Base-by-base conservation (phyloP, 1,140 invertebrate genomes). In the Dendroctonus valens region DNA sequence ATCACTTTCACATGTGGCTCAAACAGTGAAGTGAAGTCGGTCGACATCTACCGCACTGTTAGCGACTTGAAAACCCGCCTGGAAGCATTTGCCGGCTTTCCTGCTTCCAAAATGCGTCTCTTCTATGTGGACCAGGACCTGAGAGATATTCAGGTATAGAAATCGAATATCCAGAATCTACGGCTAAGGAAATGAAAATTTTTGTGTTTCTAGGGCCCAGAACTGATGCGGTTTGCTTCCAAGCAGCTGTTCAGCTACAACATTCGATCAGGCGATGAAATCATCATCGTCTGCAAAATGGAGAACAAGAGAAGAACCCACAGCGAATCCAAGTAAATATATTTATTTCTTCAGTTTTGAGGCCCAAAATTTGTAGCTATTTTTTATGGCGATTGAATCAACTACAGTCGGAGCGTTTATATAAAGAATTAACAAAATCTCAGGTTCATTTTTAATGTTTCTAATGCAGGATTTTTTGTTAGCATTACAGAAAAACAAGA, bases 191-290 rank as follows among this genome's bases (percentile, higher is more conserved):
- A 26, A 7, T 14, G 5, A 59, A 44, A 12, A 0, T 44, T 6
- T 59, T 44, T 55, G 50, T 52, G 11, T 55, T 39, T 59, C 68
- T 83, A 89, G 82, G 90, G 91, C 6, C 89, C 92, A 2, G 92
- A 95, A 80, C 91, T 93, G 77, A 92, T 96, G 89, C 85, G 87
- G 67, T 94, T 86, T 75, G 91, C 91, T 2, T 89, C 91, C 67
- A 93, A 94, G 73, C 90, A 91, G 76, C 81, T 96, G 26, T 96
- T 95, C 77, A 92, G 91, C 60, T 96, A 95, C 79, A 94, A 95
- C 78, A 91, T 96, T 62, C 83, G 87, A 66, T 91, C 91, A 71
- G 93, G 92, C 2, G 93, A 96, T 80, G 92, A 96, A 78, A 94
- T 96, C 72, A 91, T 94, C 59, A 89, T 96, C 59, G 91, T 94